Percentiles rank a stretch among this genome's conserved stretches.
Conservation (phyloP, 64 coral and sea anemone species). For the Montipora sp. region DNA sequence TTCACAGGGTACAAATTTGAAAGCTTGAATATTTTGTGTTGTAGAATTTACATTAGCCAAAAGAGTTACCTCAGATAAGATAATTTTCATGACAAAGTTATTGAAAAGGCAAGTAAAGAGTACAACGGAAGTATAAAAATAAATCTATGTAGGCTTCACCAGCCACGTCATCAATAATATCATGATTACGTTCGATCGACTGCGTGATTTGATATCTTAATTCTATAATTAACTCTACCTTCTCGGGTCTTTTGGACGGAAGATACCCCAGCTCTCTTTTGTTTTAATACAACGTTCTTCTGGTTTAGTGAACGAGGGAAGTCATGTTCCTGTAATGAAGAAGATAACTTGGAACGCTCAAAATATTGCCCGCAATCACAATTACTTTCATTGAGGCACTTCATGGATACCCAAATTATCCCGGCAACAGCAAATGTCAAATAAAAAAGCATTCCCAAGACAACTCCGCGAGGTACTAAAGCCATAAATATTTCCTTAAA, state of each 20-base stretch:
- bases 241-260: neutral
- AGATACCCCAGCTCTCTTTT: neutral
- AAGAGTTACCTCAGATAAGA: no score
- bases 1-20: no score
- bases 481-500: neutral
- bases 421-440: slow-evolving; percentile 81
- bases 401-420: slow-evolving; percentile 83
- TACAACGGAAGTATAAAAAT: no score
- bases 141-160: no score
- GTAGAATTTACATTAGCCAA: no score
- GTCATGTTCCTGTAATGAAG: slow-evolving; percentile 59
- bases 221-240: neutral
- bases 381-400: slow-evolving; percentile 73
- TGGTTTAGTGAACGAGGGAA: slow-evolving; percentile 36
- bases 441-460: slow-evolving; percentile 82
- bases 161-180: slow-evolving; percentile 27
- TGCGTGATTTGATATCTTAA: neutral
- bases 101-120: neutral
- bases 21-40: no score
- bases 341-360: slow-evolving; percentile 28
- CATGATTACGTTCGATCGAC: no score
- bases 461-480: slow-evolving; percentile 66
- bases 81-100: no score
- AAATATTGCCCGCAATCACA: slow-evolving; percentile 69
- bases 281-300: neutral